Conservation (phyloP, 2,113 vertebrate genomes). For the Percopsis transmontana region DNA sequence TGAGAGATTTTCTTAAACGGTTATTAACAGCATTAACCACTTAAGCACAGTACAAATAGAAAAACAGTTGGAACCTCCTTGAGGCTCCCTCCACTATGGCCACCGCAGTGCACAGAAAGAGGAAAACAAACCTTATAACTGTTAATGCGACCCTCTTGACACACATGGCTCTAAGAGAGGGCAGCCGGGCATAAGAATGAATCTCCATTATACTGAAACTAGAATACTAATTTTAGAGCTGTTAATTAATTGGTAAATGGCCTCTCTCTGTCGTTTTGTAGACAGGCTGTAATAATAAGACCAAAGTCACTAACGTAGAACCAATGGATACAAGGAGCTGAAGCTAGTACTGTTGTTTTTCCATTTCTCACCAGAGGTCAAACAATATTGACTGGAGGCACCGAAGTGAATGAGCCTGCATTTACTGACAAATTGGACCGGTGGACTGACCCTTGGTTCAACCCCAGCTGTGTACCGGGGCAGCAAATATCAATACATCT, state of each 20-base stretch:
- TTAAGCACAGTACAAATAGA: background rate
- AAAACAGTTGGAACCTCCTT: conserved; percentile 1
- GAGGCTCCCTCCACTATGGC: background rate
- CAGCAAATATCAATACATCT: conserved; percentile 58
- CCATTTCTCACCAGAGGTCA: conserved; percentile 60
- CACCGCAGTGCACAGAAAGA: background rate
- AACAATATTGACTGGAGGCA: conserved; percentile 62
- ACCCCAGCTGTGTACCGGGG: conserved; percentile 34
- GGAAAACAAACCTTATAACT: background rate
- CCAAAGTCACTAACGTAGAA: conserved; percentile 40
- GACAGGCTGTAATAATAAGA: conserved; percentile 39
- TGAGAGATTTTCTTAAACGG: conserved; percentile 5
- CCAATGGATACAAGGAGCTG: conserved; percentile 15
- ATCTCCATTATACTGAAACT: conserved; percentile 30
- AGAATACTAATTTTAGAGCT: conserved; percentile 49
- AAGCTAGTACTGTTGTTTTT: background rate
- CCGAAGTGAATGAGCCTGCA: conserved; percentile 55
- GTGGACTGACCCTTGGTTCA: conserved; percentile 58
- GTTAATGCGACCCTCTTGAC: conserved; percentile 31
- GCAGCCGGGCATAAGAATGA: conserved; percentile 37
- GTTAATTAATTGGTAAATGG: conserved; percentile 61
- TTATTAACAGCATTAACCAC: background rate
- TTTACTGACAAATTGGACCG: conserved; percentile 61
- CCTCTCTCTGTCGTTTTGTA: conserved; percentile 38
- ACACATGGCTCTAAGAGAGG: conserved; percentile 21